phyloP scores from a whole-genome alignment of 2,113 vertebrate genomes.

The Setophaga petechia region DNA sequence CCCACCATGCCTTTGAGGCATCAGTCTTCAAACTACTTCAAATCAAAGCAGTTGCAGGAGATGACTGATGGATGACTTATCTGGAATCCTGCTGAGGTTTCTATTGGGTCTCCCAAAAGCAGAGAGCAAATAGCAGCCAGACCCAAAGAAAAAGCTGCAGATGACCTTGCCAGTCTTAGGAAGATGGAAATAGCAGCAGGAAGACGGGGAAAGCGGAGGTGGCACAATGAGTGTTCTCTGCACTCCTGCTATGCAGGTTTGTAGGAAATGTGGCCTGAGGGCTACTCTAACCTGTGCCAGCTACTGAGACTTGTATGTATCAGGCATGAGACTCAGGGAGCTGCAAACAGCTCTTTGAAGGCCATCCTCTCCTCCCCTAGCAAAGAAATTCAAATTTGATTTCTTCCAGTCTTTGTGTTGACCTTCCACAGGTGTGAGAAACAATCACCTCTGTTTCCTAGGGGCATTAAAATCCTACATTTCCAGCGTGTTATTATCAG shows the following conservation, averaged over 20 bases:
- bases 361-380: background rate
- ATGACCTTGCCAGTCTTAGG: fast-evolving
- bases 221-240: background rate
- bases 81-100: background rate
- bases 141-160: background rate
- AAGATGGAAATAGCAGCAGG: background rate
- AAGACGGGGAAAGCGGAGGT: fast-evolving
- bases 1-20: background rate
- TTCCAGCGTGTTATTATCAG: background rate
- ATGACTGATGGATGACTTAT: background rate
- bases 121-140: background rate
- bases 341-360: background rate
- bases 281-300: background rate
- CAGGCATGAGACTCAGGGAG: background rate
- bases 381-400: background rate
- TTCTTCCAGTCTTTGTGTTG: background rate
- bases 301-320: background rate
- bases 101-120: background rate
- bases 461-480: background rate
- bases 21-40: background rate
- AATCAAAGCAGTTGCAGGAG: background rate
- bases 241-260: background rate
- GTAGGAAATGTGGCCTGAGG: background rate
- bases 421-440: background rate
- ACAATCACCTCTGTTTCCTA: background rate